Evolutionary conservation across 2,113 vertebrate genomes (phyloP).

Genomic region (Spea bombifrons): DNA sequence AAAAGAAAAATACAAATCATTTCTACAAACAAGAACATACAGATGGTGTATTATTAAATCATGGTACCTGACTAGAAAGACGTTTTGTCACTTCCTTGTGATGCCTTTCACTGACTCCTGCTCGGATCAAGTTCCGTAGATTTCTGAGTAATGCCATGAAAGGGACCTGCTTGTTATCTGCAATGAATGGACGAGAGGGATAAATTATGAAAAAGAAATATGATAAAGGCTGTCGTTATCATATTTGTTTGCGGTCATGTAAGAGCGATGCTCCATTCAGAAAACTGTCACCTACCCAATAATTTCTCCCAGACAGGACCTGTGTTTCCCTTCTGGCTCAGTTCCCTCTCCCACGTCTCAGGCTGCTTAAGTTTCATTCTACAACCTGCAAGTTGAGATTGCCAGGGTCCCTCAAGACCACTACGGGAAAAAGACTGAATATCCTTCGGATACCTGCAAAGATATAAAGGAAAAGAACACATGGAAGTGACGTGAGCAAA

Average conservation of each 20-base stretch:
- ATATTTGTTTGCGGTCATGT: background rate
- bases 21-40: background rate
- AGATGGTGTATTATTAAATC: background rate
- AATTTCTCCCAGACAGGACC: constrained; percentile 78
- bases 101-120: constrained; percentile 75
- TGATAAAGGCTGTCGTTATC: background rate
- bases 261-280: background rate
- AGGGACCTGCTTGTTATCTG: constrained; percentile 76
- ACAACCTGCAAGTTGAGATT: constrained; percentile 68
- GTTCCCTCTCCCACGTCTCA: constrained; percentile 77
- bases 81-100: constrained; percentile 69
- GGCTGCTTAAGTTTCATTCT: constrained; percentile 76
- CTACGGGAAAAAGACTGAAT: constrained; percentile 67
- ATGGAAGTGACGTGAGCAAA: background rate
- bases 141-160: constrained; percentile 92
- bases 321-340: constrained; percentile 75
- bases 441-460: constrained; percentile 74
- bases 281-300: constrained; percentile 66
- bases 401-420: constrained; percentile 75
- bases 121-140: constrained; percentile 75
- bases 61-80: constrained; percentile 69
- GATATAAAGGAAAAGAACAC: background rate
- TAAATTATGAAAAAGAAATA: background rate
- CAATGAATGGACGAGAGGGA: background rate
- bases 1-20: background rate